Conservation (phyloP, 2,113 vertebrate species). For the Oreotragus oreotragus region DNA sequence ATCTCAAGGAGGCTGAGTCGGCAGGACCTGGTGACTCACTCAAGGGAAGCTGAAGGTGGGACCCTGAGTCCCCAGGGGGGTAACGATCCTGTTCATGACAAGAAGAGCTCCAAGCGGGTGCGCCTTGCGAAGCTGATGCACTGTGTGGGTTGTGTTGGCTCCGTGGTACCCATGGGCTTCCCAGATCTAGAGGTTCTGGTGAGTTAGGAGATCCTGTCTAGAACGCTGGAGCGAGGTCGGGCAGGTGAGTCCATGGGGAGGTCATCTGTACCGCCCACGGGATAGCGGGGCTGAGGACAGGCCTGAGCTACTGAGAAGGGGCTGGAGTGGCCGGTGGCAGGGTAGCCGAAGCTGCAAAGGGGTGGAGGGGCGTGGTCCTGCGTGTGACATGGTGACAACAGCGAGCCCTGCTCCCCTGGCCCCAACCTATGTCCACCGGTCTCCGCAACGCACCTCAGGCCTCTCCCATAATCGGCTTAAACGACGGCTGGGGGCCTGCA, state of each 20-base stretch:
- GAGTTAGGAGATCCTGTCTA: background rate
- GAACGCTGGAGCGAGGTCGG: background rate
- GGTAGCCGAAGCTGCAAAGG: background rate
- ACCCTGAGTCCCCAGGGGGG: background rate
- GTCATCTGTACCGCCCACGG: rapidly evolving
- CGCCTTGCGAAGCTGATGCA: no score
- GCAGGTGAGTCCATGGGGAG: no score
- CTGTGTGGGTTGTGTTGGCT: background rate
- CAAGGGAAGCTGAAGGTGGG: background rate
- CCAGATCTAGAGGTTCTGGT: background rate
- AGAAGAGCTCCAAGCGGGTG: background rate
- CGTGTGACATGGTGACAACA: rapidly evolving
- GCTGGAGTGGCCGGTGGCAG: no score
- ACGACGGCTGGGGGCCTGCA: background rate
- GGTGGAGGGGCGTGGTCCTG: background rate
- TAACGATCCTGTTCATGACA: background rate
- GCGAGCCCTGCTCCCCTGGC: background rate
- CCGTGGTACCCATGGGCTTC: background rate
- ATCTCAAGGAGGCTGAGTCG: background rate
- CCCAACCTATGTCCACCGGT: background rate
- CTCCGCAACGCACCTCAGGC: background rate
- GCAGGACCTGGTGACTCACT: background rate
- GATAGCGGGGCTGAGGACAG: background rate
- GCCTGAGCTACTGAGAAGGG: background rate
- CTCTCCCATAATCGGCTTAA: background rate